Evolutionary conservation across 2,888 invertebrate species (phyloP), one percentile per base, ranked within the genome.

Genomic region (Galerucella pusilla): DNA sequence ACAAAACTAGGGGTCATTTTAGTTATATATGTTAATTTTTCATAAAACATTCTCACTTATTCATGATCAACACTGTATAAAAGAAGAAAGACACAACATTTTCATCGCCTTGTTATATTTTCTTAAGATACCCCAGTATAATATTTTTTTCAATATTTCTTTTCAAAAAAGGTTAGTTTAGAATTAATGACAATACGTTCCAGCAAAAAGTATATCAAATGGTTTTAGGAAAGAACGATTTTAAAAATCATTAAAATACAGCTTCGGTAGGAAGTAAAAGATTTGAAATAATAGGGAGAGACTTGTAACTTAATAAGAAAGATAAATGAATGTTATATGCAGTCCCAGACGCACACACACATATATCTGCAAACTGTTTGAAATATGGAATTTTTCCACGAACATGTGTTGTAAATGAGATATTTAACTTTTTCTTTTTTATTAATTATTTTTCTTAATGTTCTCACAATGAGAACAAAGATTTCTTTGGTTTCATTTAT

Each of bases 211-310:
- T 60, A 68, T 75, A 73, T 71, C 78, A 81, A 84, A 83, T 81
- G 82, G 80, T 80, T 77, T 81, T 79, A 80, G 84, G 84, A 83
- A 83, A 83, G 79, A 80, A 79, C 81, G 83, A 78, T 81, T 83
- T 83, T 81, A 79, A 80, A 83, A 80, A 79, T 80, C 81, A 84
- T 84, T 83, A 83, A 61, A 28, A 61, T 5, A 12, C 35, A 60
- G 61, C 14, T 35, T 61, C 28, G 12, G 77, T 79, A 80, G 81
- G 81, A 81, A 80, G 80, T 77, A 25, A 57, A 69, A 68, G 74
- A 76, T 78, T 78, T 76, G 73, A 77, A 72, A 71, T 76, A 77
- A 77, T 70, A 72, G 78, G 79, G 79, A 76, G 79, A 76, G 79
- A 77, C 75, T 67, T 59, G 64, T 42, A 77, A 67, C 61, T 75